phyloP scores from a whole-genome alignment of 2,888 invertebrate genomes.

The Metacarcinus magister region DNA sequence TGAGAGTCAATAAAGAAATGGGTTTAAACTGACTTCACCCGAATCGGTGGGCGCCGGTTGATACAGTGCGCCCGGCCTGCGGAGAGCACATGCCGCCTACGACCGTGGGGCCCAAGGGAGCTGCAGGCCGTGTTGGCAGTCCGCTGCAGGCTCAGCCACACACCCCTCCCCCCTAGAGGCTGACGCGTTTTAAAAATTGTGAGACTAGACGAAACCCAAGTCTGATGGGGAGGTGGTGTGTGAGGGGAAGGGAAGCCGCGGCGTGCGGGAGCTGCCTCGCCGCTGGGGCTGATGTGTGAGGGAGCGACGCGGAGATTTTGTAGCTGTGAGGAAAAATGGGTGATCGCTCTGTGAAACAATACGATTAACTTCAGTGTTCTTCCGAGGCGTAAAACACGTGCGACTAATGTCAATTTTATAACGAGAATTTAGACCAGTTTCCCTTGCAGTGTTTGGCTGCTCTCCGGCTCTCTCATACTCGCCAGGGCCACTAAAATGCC shows the following conservation, averaged over 20 bases:
- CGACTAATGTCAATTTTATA: background rate
- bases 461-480: background rate
- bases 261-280: background rate
- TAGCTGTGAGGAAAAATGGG: constrained; percentile 31
- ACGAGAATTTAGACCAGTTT: background rate
- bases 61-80: background rate
- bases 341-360: constrained; percentile 36
- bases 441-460: background rate
- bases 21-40: constrained; percentile 71
- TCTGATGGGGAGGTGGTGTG: background rate
- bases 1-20: constrained; percentile 76
- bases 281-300: background rate
- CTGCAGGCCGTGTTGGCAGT: background rate
- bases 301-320: background rate
- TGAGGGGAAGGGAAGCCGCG: background rate
- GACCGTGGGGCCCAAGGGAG: background rate
- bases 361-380: constrained; percentile 5
- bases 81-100: background rate
- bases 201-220: constrained; percentile 16
- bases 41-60: constrained; percentile 50
- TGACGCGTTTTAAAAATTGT: constrained; percentile 33
- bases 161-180: background rate
- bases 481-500: constrained; percentile 35
- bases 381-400: background rate
- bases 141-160: background rate